Base-by-base conservation (phyloP, 2,797 vertebrate species). In the Spinus olivaceus region DNA sequence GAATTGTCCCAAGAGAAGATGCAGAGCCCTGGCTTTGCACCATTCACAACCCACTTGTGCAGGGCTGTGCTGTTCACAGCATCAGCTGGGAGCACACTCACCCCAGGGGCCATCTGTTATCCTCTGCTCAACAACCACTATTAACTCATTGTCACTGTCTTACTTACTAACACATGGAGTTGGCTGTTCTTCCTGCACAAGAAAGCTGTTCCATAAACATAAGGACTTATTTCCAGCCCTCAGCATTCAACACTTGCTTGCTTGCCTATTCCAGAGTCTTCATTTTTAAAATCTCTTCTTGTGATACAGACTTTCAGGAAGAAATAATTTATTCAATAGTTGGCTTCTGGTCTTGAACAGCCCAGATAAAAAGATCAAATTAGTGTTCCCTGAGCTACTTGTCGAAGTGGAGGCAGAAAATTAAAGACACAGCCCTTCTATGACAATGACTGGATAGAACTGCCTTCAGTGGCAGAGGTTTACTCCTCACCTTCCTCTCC, bases 81-180 rank as follows among this genome's bases (percentile, higher is more conserved):
- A 0, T 82, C 90, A 94, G 67, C 89, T 3, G 6, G 90, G 74
- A 64, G 92, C 41, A 69, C 21, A 9, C 10, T 21, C 50, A n/a
- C 92, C 87, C 95, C 94, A 78, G 90, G 46, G 90, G 14, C 76
- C 85, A 86, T 60, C 93, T 92, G 92, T 66, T 84, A 76, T 50
- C 70, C 82, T 65, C 70, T 81, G 66, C 63, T 80, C 87, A 92
- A 90, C 89, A 74, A 54, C 89, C 88, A 64, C 64, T 46, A 10
- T 88, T 72, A 84, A 84, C 94, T 91, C 90, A 39, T 33, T 81
- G 73, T 82, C 76, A 64, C 64, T 72, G 59, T 18, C 37, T 92
- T 76, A 51, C 78, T 95, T 79, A 77, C 59, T 91, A 92, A 86
- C n/a, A 83, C 39, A 66, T 18, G 14, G 64, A 67, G 41, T 2